These are phyloP conservation scores for Rhea pennata DNA, from an alignment of 2,113 vertebrate species.

Conservation along the genomic window DNA sequence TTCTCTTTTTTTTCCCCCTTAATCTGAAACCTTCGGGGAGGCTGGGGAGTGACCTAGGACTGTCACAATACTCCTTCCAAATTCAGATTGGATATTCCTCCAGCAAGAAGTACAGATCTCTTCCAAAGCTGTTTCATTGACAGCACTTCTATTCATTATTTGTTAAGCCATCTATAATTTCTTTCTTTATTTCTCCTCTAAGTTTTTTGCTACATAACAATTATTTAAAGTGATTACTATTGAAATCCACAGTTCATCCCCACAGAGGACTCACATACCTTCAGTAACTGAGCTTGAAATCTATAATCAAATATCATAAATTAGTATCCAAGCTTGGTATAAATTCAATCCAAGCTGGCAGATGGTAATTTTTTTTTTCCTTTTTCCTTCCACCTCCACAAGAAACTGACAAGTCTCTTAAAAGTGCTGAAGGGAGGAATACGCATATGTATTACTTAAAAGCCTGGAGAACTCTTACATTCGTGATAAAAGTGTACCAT, in stretches of 20 bases:
- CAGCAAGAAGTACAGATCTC: background rate
- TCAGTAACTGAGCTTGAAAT: background rate
- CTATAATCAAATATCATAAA: background rate
- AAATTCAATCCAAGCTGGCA: background rate
- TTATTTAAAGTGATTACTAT: background rate
- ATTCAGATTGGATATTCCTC: background rate
- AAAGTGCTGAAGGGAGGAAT: background rate
- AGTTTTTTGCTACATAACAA: background rate
- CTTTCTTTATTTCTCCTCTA: background rate
- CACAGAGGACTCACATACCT: background rate
- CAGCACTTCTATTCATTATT: background rate
- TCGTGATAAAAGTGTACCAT: background rate
- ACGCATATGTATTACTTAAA: background rate
- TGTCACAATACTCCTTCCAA: background rate
- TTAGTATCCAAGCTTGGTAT: background rate
- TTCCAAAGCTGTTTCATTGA: background rate
- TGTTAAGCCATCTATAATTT: background rate
- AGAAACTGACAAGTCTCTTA: background rate
- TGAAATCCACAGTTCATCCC: background rate
- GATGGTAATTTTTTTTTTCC: background rate
- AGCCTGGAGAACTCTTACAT: background rate
- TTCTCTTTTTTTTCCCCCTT: background rate
- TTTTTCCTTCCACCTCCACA: background rate
- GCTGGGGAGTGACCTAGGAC: no score
- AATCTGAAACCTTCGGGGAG: background rate